phyloP scores from a whole-genome alignment of 2,888 invertebrate genomes.

The Eupelmus urozonus region DNA sequence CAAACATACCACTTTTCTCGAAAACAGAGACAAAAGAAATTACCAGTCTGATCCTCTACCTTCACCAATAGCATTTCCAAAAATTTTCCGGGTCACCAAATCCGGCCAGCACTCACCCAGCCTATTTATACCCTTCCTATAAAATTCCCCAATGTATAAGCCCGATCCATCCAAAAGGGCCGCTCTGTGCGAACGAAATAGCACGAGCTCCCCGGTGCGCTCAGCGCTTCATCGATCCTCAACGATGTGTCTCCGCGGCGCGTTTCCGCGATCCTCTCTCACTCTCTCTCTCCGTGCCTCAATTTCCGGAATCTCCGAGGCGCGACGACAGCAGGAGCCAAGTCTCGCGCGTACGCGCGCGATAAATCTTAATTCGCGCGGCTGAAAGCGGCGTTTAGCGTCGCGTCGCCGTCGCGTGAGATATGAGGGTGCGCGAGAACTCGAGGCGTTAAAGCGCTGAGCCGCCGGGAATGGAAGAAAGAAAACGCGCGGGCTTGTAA shows the following conservation, averaged over 20 bases:
- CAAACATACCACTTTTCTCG: too few species aligned
- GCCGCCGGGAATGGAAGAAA: neutral
- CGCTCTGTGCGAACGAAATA: neutral
- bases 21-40: too few species aligned
- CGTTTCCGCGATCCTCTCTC: too few species aligned
- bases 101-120: too few species aligned
- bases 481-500: constrained; percentile 46
- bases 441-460: neutral
- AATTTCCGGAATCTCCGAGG: constrained; percentile 37
- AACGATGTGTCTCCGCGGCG: constrained; percentile 27
- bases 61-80: neutral
- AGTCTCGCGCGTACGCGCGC: neutral
- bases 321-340: neutral
- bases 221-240: constrained; percentile 6
- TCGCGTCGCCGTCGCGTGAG: constrained; percentile 63
- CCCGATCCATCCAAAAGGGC: too few species aligned
- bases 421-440: constrained; percentile 60
- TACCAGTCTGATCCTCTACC: too few species aligned
- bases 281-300: constrained; percentile 7
- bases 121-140: too few species aligned
- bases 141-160: too few species aligned
- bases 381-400: constrained; percentile 70
- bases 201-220: neutral
- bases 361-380: constrained; percentile 72
- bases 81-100: too few species aligned